Base-by-base conservation (phyloP, 2,797 vertebrate species). In the Tympanoctomys barrerae region DNA sequence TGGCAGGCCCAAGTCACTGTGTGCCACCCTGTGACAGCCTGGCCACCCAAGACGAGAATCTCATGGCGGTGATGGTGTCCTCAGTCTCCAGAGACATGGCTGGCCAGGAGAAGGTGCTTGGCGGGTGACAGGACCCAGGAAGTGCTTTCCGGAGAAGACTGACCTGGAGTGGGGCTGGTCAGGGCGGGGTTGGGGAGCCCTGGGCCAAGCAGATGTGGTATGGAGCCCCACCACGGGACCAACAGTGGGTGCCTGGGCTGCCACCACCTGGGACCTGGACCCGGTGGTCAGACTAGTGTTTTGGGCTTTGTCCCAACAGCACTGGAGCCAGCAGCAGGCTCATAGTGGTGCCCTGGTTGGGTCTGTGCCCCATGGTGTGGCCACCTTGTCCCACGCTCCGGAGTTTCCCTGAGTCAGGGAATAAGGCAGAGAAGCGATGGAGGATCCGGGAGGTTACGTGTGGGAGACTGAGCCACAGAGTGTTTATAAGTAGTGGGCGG, bases 271-370 rank as follows among this genome's bases (percentile, higher is more conserved):
- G 36, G 70, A 22, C 36, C 70, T 5, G 1, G 36, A 24, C 36
- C 28, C 0, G 10, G n/a, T 1, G 21, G 2, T 13, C 59, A 22
- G 52, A 61, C 8, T 4, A 6, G 28, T 1, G 28, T 89, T 52
- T 64, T 3, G 36, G 59, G 31, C 71, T 80, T 92, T 49, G 49
- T 59, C 33, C 26, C 70, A 36, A 52, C 16, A 84, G 57, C 42
- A 18, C 0, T 26, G 68, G 81, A 82, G 73, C 36, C 66, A 62
- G 11, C 12, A 19, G 19, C 75, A 46, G 0, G 8, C 26, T 28
- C 28, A 21, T 16, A 42, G 68, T 80, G 24, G 28, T 39, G 52
- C 80, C 3, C 87, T 57, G 39, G 78, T 62, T 42, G 14, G 75
- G n/a, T 26, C 64, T 59, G 66, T 31, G 66, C 4, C n/a, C 87